These are phyloP conservation scores for Sceloporus tristichus DNA, from an alignment of 2,113 vertebrate species.

Conservation along the genomic window DNA sequence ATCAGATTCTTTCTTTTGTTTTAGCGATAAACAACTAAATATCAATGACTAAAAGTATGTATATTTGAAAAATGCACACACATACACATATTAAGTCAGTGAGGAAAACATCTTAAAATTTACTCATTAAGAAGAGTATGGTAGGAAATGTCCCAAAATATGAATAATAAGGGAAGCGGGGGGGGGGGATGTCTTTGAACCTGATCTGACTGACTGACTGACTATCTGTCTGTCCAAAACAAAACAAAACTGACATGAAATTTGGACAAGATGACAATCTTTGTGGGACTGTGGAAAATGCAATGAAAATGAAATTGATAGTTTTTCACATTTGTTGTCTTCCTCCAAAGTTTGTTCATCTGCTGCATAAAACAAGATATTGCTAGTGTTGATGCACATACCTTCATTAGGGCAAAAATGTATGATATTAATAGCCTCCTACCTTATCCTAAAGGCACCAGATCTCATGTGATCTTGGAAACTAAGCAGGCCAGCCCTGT, in stretches of 20 bases:
- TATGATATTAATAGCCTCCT: neutral
- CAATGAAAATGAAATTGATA: neutral
- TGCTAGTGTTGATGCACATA: neutral
- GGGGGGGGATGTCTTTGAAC: too few species aligned
- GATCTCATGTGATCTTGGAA: too few species aligned
- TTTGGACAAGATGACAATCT: neutral
- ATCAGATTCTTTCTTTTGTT: too few species aligned
- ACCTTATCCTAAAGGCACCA: too few species aligned
- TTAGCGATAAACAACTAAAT: neutral
- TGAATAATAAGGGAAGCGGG: too few species aligned
- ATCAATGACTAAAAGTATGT: neutral
- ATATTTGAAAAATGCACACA: neutral
- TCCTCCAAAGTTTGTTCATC: neutral
- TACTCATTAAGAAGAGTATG: too few species aligned
- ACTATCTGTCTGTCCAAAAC: neutral
- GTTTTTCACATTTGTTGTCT: neutral
- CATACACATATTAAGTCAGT: neutral
- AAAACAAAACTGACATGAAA: neutral
- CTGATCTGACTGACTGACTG: too few species aligned
- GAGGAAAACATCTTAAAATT: neutral
- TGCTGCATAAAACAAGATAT: neutral
- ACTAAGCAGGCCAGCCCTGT: too few species aligned
- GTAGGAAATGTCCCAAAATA: neutral
- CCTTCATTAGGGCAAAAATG: neutral
- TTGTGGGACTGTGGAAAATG: neutral